A percentile compares a stretch with the other conserved stretches of the same genome.
phyloP scores from a whole-genome alignment of 2,797 vertebrate genomes.

The Neomorphus geoffroyi region DNA sequence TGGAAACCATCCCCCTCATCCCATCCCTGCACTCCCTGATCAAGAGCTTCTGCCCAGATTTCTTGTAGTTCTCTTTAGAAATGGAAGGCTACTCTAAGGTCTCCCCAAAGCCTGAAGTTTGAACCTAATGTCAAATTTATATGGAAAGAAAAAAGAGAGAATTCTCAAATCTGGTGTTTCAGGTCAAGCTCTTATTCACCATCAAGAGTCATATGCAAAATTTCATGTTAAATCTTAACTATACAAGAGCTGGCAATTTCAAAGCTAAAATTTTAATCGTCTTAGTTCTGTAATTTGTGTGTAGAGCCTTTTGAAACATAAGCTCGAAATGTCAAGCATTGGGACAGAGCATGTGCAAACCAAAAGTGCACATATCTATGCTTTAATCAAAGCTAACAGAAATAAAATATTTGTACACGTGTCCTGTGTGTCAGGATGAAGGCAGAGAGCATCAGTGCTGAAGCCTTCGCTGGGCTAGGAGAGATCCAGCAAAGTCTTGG shows the following conservation, averaged over 20 bases:
- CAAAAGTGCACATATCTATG: neutral
- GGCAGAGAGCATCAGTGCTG: neutral
- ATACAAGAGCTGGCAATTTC: neutral
- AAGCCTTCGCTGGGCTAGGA: neutral
- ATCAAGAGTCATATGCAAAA: neutral
- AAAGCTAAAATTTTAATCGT: neutral
- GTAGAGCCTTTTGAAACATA: neutral
- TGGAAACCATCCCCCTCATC: too few relatives aligned
- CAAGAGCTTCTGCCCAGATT: too few relatives aligned
- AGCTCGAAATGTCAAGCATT: neutral
- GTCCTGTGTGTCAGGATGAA: neutral
- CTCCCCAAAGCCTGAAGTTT: neutral
- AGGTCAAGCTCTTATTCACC: neutral
- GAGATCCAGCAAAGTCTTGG: neutral
- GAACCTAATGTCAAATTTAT: neutral
- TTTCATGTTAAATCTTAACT: neutral
- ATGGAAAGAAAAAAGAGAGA: neutral
- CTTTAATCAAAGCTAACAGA: neutral
- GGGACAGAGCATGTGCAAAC: neutral
- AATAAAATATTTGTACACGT: neutral
- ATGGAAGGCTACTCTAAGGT: too few relatives aligned
- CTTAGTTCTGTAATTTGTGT: neutral
- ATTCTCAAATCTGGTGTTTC: neutral
- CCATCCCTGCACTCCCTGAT: too few relatives aligned
- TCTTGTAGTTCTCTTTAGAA: too few relatives aligned